Conservation (phyloP, 2,888 invertebrate species). For the Ochlodes sylvanus region DNA sequence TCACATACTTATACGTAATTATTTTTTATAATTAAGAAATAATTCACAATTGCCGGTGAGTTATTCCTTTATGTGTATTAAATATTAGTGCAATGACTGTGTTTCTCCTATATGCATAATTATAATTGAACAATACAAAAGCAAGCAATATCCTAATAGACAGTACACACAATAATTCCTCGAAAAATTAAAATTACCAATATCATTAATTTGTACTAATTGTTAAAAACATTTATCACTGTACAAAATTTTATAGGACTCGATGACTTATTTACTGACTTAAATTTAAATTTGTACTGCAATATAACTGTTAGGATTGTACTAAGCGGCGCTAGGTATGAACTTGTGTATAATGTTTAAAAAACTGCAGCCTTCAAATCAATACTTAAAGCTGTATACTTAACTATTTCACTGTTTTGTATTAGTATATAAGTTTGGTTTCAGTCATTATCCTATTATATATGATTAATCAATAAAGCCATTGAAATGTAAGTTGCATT, state of each 20-base stretch:
- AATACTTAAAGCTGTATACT: background rate
- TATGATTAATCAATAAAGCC: too few relatives aligned
- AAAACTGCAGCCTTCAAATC: background rate
- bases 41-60: background rate
- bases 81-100: background rate
- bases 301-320: constrained; percentile 10
- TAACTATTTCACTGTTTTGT: background rate
- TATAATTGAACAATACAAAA: background rate
- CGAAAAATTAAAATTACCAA: constrained; percentile 10
- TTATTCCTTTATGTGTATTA: too few relatives aligned
- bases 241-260: constrained; percentile 26
- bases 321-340: background rate
- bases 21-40: background rate
- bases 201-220: constrained; percentile 23
- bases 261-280: constrained; percentile 12
- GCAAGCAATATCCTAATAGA: background rate
- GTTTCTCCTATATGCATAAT: background rate
- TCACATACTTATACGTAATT: background rate
- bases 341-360: background rate
- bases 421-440: background rate
- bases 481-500: too few relatives aligned
- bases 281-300: constrained; percentile 20
- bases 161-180: background rate
- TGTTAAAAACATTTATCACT: constrained; percentile 15
- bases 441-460: background rate